Base-by-base conservation (phyloP, 2,113 vertebrate species). In the Pitta sordida region DNA sequence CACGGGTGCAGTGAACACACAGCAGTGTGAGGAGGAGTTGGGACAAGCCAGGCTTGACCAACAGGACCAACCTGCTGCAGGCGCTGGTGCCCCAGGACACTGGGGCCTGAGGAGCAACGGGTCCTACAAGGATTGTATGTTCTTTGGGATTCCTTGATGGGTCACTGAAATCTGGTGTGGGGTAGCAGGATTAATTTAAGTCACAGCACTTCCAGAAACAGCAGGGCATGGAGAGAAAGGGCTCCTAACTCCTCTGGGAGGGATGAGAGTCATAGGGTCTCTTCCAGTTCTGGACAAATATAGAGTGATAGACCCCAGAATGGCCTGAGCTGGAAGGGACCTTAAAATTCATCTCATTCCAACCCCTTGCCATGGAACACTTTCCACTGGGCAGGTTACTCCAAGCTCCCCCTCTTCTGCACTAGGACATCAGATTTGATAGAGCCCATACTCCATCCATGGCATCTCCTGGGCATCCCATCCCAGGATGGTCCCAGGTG, bases 331-430 rank as follows among this genome's bases (percentile, higher is more conserved):
- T 48, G 70, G 26, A 69, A 68, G 10, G 62, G 30, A 36, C 63
- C 55, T 32, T 41, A 83, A 65, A 69, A 5, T 17, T 41, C 39
- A 55, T 36, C 62, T 22, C 9, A 7, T 69, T 48, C 62, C 78
- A 29, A 0, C 2, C 6, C 18, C 3, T 5, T 14, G 13, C 46
- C 20, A 5, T 2, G 5, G 53, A n/a, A 41, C 70, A 48, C 8
- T 14, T 13, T 22, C 68, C 52, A 17, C 19, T 10, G 8, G n/a
- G 3, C 69, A 39, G 69, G 37, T 1, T 17, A 12, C 46, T 46
- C 69, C 30, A 62, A 62, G 24, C 55, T 75, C 16, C 24, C 20
- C 10, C 5, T 23, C 26, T 46, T 58, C 63, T 83, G 49, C 81
- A 21, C 36, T 18, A 26, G 55, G 30, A 24, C 9, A 5, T 14